Base-by-base conservation (phyloP, 1,140 invertebrate genomes). In the Hylaeus volcanicus region DNA sequence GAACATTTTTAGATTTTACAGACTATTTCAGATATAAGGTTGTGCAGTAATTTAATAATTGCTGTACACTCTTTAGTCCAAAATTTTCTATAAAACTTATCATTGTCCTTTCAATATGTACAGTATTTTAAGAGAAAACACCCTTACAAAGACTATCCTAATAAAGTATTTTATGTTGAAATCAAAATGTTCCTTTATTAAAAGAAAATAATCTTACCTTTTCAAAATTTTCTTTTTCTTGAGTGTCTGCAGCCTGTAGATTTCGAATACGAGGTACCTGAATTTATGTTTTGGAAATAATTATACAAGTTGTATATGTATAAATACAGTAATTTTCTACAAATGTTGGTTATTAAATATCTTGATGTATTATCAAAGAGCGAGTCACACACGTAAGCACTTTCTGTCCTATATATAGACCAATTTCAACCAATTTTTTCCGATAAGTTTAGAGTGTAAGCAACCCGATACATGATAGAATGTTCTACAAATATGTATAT, bases 181-280 rank as follows among this genome's bases (percentile, higher is more conserved):
- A 48, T 66, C 9, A 56, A 15, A 55, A 37, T 45, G 68, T 78
- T 48, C 26, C 72, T 76, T 48, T 88, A 86, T 86, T 86, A 87
- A 82, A 86, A 83, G 78, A 86, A 78, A 89, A 86, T 89, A 87
- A 88, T 84, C 94, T 94, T 95, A 97, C 96, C 94, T 96, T 95
- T 86, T 96, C 95, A 92, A 97, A 95, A 89, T 95, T 95, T 91
- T 97, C 96, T 93, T 95, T 95, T 89, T 96, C 95, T 85, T 95
- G 94, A 75, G 95, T 94, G 78, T 96, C 95, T 78, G 91, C 89
- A 71, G 89, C 92, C 88, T 93, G 93, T 81, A 93, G 89, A 88
- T 93, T 93, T 87, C 93, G 92, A 75, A 95, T 91, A 85, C 94
- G 93, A 79, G 94, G 94, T 89, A 95, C 94, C 94, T 95, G 89